Conservation (phyloP, 2,888 invertebrate genomes). For the Latrodectus elegans region DNA sequence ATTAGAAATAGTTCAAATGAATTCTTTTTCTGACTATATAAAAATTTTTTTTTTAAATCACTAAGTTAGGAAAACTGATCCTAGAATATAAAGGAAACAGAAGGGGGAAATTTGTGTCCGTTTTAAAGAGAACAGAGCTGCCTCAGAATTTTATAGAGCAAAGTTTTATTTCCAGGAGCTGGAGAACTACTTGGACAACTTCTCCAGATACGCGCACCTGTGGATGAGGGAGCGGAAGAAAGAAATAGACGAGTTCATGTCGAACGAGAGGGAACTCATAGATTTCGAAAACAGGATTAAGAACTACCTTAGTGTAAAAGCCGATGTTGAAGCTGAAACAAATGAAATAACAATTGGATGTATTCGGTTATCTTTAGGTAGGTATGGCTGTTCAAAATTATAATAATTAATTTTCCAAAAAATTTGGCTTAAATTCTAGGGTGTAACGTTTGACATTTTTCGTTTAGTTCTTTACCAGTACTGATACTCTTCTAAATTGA, state of each 20-base stretch:
- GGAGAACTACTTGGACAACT: constrained; percentile 85
- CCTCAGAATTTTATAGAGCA: not conserved
- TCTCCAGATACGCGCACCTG: constrained; percentile 86
- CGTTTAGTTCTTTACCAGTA: too few species aligned
- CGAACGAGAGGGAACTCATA: constrained; percentile 75
- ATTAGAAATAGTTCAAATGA: too few species aligned
- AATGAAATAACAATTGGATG: constrained; percentile 72
- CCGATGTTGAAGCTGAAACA: constrained; percentile 74
- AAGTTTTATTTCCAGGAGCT: constrained; percentile 81
- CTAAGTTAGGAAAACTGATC: too few species aligned
- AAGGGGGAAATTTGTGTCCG: not conserved
- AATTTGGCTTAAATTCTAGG: too few species aligned
- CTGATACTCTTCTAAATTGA: too few species aligned
- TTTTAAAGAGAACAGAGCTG: not conserved
- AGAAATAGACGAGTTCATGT: constrained; percentile 75
- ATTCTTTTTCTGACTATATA: too few species aligned
- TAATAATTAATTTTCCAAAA: too few species aligned
- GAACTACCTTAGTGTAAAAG: constrained; percentile 75
- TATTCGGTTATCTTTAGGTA: constrained; percentile 71
- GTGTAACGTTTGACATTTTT: too few species aligned
- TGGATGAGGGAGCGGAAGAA: constrained; percentile 75
- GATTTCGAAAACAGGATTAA: constrained; percentile 76
- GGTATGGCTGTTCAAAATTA: too few species aligned
- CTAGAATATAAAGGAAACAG: too few species aligned
- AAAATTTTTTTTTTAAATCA: too few species aligned